Percentiles rank a stretch among this genome's conserved stretches.
Conservation (phyloP, 2,113 vertebrate genomes). For the Lipophrys pholis region DNA sequence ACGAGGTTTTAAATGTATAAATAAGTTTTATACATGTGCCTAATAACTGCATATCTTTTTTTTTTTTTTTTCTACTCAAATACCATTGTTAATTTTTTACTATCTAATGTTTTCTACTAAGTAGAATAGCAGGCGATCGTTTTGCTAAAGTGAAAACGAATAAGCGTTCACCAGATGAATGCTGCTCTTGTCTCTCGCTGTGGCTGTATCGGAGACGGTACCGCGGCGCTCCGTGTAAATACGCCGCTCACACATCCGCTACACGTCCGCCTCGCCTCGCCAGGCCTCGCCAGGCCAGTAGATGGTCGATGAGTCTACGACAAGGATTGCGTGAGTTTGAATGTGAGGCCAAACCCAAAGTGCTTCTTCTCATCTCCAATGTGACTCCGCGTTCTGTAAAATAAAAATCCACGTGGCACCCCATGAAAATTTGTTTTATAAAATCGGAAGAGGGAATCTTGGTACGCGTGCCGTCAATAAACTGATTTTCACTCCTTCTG, state of each 20-base stretch:
- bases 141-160: conserved; percentile 70
- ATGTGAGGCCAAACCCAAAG: conserved; percentile 42
- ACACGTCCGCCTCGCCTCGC: conserved; percentile 9
- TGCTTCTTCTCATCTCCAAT: conserved; percentile 35
- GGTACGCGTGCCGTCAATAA: conserved; percentile 79
- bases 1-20: conserved; percentile 88
- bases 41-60: conserved; percentile 86
- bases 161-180: conserved; percentile 42
- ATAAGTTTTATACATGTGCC: conserved; percentile 87
- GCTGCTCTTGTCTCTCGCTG: conserved; percentile 54
- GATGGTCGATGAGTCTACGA: conserved; percentile 27
- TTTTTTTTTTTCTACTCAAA: conserved; percentile 69
- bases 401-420: conserved; percentile 37
- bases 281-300: conserved; percentile 10
- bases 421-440: conserved; percentile 39
- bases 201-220: conserved; percentile 38
- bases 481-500: conserved; percentile 63
- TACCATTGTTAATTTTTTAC: conserved; percentile 79
- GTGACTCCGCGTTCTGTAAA: conserved; percentile 39
- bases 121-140: conserved; percentile 83
- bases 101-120: conserved; percentile 88
- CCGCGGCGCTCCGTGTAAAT: conserved; percentile 35
- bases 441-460: conserved; percentile 53
- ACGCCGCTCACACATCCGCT: conserved; percentile 45
- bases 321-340: conserved; percentile 29